Evolutionary conservation across 2,113 vertebrate genomes (phyloP).

Genomic region (Podiceps cristatus): DNA sequence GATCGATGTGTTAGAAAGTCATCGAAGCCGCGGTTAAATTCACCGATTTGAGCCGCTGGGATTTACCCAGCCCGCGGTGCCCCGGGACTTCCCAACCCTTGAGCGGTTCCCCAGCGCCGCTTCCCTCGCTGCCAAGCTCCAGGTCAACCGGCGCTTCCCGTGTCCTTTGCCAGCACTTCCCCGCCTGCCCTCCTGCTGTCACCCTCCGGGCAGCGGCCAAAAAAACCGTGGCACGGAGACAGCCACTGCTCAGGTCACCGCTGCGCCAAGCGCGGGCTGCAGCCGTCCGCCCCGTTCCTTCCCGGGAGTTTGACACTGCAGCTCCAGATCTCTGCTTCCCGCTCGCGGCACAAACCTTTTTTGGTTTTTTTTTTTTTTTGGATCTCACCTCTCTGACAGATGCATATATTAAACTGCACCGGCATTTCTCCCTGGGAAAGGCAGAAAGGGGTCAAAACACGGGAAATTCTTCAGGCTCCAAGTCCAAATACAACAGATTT

Average conservation of each 20-base stretch:
- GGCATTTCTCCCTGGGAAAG: neutral
- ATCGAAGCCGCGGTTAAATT: neutral
- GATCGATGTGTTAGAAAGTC: accelerated
- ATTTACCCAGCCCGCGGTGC: neutral
- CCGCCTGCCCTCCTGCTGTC: neutral
- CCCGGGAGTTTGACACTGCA: accelerated
- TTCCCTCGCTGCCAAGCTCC: neutral
- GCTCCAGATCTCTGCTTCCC: neutral
- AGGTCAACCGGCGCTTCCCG: neutral
- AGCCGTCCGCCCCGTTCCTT: neutral
- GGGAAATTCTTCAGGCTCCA: neutral
- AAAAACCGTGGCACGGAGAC: accelerated
- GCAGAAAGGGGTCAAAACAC: neutral
- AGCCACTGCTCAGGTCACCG: neutral
- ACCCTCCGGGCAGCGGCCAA: neutral
- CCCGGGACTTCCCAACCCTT: neutral
- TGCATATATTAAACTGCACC: neutral
- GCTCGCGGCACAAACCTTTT: neutral
- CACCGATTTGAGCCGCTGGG: neutral
- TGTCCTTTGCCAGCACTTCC: neutral
- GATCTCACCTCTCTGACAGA: neutral
- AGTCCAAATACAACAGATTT: neutral
- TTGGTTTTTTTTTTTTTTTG: no score
- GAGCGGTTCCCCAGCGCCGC: neutral
- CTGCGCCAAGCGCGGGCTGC: neutral